Evolutionary conservation across 2,797 vertebrate genomes (phyloP).

Genomic region (Phaenicophaeus curvirostris): DNA sequence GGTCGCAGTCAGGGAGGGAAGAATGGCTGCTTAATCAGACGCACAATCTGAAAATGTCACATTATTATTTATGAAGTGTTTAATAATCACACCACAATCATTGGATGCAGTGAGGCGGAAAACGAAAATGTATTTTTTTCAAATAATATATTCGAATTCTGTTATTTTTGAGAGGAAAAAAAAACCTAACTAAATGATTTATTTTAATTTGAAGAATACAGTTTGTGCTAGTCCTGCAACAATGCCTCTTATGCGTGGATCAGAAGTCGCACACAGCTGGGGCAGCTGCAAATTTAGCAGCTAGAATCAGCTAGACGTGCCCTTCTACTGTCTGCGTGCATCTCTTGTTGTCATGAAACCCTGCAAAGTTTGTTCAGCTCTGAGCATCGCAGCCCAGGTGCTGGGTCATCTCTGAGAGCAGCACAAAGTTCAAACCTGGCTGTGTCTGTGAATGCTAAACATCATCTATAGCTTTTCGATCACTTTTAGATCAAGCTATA

Average conservation of each 20-base stretch:
- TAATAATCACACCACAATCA: constrained; percentile 64
- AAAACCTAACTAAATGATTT: neutral
- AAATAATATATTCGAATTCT: constrained; percentile 31
- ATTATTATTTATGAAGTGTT: constrained; percentile 74
- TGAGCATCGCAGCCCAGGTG: rapidly evolving
- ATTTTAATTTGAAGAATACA: constrained; percentile 1
- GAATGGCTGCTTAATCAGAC: constrained; percentile 62
- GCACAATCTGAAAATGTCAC: constrained; percentile 64
- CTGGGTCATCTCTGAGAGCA: neutral
- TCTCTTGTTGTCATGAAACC: neutral
- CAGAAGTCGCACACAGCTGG: neutral
- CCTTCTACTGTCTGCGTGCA: neutral
- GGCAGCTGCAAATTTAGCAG: neutral
- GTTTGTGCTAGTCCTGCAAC: neutral
- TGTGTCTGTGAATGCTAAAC: neutral
- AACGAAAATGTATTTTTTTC: constrained; percentile 53
- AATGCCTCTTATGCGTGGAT: neutral
- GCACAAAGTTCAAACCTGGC: neutral
- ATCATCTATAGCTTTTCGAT: neutral
- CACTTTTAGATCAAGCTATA: neutral
- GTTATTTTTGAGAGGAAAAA: neutral
- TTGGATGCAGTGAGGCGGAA: constrained; percentile 35
- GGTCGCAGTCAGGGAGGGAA: constrained; percentile 37
- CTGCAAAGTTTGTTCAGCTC: neutral
- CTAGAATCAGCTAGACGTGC: neutral